Base-by-base conservation (phyloP, 2,113 vertebrate species). In the Microtus richardsoni region DNA sequence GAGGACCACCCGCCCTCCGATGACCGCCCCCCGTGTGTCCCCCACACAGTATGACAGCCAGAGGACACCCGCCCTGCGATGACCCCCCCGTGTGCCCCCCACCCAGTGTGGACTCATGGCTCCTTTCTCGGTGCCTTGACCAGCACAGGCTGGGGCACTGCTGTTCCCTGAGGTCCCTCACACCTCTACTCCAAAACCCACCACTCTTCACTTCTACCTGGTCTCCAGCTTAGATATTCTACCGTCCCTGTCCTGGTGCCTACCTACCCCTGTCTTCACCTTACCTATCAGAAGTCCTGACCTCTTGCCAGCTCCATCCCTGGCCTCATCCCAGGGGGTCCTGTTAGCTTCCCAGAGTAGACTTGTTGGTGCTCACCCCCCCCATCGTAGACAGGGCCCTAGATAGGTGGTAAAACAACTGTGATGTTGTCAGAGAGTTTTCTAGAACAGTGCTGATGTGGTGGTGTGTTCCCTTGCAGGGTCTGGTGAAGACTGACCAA, bases 41-140 rank as follows among this genome's bases (percentile, higher is more conserved):
- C 24, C 13, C 24, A 16, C 7, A 4, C 82, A 14, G 1, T 16
- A 17, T 14, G 82, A 52, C 2, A 52, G 49, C 49, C 49, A 52
- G 49, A 52, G 11, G 49, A 49, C 49, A 12, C 49, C 49, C 11
- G 11, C 49, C 49, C 49, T 12, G 11, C 49, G 12, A 52, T 52
- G 49, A 12, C 60, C 7, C 7, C 52, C 12, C 52, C 3, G 0
- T 39, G 14, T 44, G 24, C 22, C 58, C 22, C 24, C 54, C 14
- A 9, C 13, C 52, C 52, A 16, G 2, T 16, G 26, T 12, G 82
- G 88, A 11, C 12, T 52, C 86, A 5, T 1, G 4, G 74, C 79
- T 41, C 6, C 28, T 8, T 8, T 26, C 24, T 0, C 2, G 41
- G 19, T 44, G 5, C 9, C 70, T 44, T 0, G 3, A 13, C 33